These are phyloP conservation scores for Candoia aspera DNA, from an alignment of 2,113 vertebrate species.

Conservation along the genomic window DNA sequence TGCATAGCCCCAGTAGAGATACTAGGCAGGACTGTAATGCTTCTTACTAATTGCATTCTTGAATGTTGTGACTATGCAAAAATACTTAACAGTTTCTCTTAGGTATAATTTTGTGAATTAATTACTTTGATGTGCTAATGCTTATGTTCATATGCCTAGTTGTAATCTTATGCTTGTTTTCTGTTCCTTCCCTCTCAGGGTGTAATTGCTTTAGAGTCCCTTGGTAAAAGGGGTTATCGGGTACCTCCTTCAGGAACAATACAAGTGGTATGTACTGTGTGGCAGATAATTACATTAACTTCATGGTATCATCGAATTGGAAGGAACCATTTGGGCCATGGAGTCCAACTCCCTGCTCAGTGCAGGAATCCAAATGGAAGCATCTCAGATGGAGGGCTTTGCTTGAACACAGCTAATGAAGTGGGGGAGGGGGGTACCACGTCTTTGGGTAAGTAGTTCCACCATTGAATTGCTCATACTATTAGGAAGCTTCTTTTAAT, in stretches of 20 bases:
- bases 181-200: constrained; percentile 75
- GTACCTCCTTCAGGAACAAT: constrained; percentile 99
- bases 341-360: not conserved
- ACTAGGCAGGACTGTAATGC: not conserved
- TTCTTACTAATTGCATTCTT: not conserved
- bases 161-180: constrained; percentile 38
- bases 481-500: not conserved
- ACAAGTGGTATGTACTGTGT: constrained; percentile 93
- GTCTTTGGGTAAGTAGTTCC: not conserved
- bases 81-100: not conserved
- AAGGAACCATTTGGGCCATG: too few relatives aligned
- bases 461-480: not conserved
- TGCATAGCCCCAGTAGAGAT: not conserved
- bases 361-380: not conserved
- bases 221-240: constrained; percentile 98
- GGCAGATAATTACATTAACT: constrained; percentile 65
- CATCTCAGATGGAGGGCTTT: not conserved
- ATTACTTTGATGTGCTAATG: constrained; percentile 41
- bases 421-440: not conserved
- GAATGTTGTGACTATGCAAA: not conserved
- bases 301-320: not conserved
- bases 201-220: constrained; percentile 97
- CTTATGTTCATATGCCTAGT: constrained; percentile 37
- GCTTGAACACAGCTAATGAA: not conserved
- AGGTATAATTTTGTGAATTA: constrained; percentile 14